phyloP scores from a whole-genome alignment of 23 tunicate species.

The Trididemnum clinides region DNA sequence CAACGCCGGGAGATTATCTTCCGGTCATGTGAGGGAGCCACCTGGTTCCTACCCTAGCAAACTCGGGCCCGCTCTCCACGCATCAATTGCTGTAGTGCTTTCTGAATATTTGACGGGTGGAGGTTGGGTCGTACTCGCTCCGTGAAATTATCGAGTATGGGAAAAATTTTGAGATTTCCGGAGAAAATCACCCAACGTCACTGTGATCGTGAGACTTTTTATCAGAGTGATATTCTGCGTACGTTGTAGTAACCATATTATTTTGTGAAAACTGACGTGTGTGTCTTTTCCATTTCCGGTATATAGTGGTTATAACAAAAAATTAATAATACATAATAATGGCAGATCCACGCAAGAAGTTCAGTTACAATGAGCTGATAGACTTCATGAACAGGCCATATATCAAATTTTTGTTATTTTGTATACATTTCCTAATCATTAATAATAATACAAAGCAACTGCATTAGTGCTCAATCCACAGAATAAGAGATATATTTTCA shows the following conservation, averaged over 20 bases:
- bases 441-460: no score
- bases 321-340: background rate
- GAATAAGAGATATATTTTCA: no score
- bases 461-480: no score
- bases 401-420: no score
- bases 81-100: background rate
- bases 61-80: background rate
- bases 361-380: background rate
- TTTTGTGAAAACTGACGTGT: background rate
- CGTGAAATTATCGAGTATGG: background rate
- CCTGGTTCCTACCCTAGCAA: background rate
- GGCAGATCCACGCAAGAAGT: background rate
- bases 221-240: background rate
- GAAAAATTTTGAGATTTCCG: background rate
- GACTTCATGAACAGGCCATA: no score
- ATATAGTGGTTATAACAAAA: background rate
- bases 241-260: background rate
- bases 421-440: no score
- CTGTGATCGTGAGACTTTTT: background rate
- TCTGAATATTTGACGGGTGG: background rate
- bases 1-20: background rate
- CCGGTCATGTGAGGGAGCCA: background rate
- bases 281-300: background rate
- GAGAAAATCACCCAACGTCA: background rate
- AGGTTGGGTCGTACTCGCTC: background rate